Evolutionary conservation across 2,113 vertebrate species (phyloP), one percentile per base, ranked within the genome.

Genomic region (Arvicanthis niloticus): DNA sequence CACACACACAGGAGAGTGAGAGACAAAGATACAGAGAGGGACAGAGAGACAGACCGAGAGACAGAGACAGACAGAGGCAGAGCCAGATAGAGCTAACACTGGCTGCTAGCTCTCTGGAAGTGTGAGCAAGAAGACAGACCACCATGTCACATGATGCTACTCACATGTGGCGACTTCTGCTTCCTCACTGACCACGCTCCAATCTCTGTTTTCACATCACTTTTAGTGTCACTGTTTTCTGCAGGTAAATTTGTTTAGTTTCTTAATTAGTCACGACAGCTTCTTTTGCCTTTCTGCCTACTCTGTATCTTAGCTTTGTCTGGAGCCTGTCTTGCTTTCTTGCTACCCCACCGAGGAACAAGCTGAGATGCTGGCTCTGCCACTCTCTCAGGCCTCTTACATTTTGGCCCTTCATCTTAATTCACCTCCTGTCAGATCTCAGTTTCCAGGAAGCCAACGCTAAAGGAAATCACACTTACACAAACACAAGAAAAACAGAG

Each of bases 401-500:
- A 92, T 51, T 77, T 24, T 81, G 42, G 31, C 37, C 19, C n/a
- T 60, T 77, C 7, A 60, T 48, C 45, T 88, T 67, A 86, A 82
- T 94, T 72, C 88, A 56, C 37, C 51, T 65, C 82, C 70, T 72
- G 65, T 95, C 78, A 58, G 60, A 94, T 76, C 42, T 56, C 90
- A 85, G 53, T 96, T 97, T 95, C 77, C 76, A 91, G 81, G 40
- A 96, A 96, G 76, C 65, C 4, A 7, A 82, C 91, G 75, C 34
- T 89, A 78, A 75, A 87, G 92, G 72, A 91, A 89, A 84, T 89
- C 91, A 73, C 90, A 92, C 86, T 89, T 94, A 88, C 0, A 34
- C 75, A 87, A 78, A 75, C 81, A 37, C 31, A 53, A 96, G 94
- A 60, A 98, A 96, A 87, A 95, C 86, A 97, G 70, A 19, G 17